Evolutionary conservation across 2,797 vertebrate species (phyloP).

Genomic region (Brotula barbata): DNA sequence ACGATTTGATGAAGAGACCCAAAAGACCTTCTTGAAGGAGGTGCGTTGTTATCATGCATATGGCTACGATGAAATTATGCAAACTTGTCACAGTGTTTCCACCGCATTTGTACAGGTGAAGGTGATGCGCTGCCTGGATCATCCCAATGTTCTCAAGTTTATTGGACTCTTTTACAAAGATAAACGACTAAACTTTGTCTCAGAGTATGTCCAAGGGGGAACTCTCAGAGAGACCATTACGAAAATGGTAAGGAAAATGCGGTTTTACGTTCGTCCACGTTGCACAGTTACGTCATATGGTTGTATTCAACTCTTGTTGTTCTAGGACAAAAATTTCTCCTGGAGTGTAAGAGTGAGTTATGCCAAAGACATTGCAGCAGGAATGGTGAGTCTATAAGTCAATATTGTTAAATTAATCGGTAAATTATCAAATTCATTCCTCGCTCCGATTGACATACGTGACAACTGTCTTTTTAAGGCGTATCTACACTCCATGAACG

Average conservation of each 20-base stretch:
- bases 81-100: background rate
- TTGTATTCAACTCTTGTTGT: too few relatives aligned
- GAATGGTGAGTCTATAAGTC: conserved; percentile 84
- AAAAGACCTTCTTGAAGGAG: conserved; percentile 96
- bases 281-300: too few relatives aligned
- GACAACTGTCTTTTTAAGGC: conserved; percentile 76
- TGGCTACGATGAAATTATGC: background rate
- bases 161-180: conserved; percentile 97
- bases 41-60: conserved; percentile 57
- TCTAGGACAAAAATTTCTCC: conserved; percentile 86
- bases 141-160: conserved; percentile 95
- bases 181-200: conserved; percentile 94
- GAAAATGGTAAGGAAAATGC: conserved; percentile 83
- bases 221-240: conserved; percentile 89
- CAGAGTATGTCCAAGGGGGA: conserved; percentile 94
- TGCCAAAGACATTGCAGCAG: conserved; percentile 92
- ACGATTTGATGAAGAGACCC: conserved; percentile 93
- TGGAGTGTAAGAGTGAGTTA: conserved; percentile 92
- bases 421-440: background rate
- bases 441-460: conserved; percentile 9
- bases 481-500: conserved; percentile 98
- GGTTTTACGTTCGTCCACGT: background rate
- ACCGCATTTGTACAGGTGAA: conserved; percentile 83
- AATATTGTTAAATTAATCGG: background rate
- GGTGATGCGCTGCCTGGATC: conserved; percentile 97